Evolutionary conservation across 2,888 invertebrate genomes (phyloP), one percentile per base, ranked within the genome.

Genomic region (Nebria brevicollis): DNA sequence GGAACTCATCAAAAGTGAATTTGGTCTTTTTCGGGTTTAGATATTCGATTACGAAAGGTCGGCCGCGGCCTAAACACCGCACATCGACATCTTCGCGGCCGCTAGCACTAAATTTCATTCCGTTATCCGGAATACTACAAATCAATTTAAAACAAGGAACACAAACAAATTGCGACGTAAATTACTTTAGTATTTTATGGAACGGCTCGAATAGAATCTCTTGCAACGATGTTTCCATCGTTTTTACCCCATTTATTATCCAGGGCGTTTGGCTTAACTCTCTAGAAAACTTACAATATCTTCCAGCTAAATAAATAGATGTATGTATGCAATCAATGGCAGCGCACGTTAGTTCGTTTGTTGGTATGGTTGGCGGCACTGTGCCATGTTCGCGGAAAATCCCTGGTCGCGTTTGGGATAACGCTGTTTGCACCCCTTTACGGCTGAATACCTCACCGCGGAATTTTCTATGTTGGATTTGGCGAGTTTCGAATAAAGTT

Each of bases 21-120:
- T 89, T 88, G 20, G 92, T 91, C 26, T 90, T 87, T 83, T 90
- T 90, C 0, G 96, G 94, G 88, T 95, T 93, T 0, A 93, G 86
- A 66, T 97, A 92, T 91, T 98, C 97, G 0, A 98, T 90, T 0
- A 96, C 95, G 90, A 99, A 99, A 0, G 99, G 99, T 8, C 99
- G 90, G 0, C 99, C 99, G 82, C 93, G 91, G 0, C 98, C 97
- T 82, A 99, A 89, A 89, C 97, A 98, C 82, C 98, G 91, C 0
- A 99, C 99, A 90, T 99, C 99, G 0, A 98, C 96, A 90, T 99
- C 99, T 90, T 99, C 99, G 66, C 99, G 91, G 0, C 99, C 98
- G 77, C 98, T 97, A 2, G 98, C 93, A 84, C 95, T 93, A 89
- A 98, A 97, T 86, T 95, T 95, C 83, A 89, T 84, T 80, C 84